Evolutionary conservation across 2,797 vertebrate species (phyloP).

Genomic region (Spheniscus humboldti): DNA sequence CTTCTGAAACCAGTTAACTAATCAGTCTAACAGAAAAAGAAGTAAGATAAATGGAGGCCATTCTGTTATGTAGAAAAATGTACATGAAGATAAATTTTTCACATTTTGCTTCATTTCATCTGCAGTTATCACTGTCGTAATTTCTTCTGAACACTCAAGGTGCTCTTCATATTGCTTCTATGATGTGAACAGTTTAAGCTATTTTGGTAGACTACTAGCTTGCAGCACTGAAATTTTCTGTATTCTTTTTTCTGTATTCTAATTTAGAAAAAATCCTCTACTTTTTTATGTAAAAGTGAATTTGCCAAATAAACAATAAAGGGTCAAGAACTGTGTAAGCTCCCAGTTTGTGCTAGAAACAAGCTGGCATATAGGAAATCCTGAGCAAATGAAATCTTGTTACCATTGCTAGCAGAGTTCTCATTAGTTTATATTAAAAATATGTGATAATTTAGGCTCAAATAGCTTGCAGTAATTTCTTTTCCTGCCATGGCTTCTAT

Average conservation of each 20-base stretch:
- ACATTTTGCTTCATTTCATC: constrained; percentile 65
- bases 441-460: neutral
- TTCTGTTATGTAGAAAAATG: constrained; percentile 59
- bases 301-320: neutral
- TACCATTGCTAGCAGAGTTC: neutral
- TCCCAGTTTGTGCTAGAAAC: neutral
- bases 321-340: neutral
- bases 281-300: neutral
- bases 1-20: constrained; percentile 63
- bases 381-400: neutral
- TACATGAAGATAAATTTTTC: constrained; percentile 70
- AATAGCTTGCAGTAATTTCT: neutral
- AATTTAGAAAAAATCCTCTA: neutral
- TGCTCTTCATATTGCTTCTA: constrained; percentile 43
- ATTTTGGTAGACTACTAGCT: neutral
- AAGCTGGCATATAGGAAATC: neutral
- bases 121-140: constrained; percentile 58
- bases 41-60: constrained; percentile 66
- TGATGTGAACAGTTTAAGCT: neutral
- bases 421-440: neutral
- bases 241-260: neutral
- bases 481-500: neutral
- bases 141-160: constrained; percentile 64
- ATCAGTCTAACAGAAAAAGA: constrained; percentile 67
- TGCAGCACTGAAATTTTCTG: neutral